Conservation (phyloP, 2,888 invertebrate genomes). For the Brachynemurus nebulosus region DNA sequence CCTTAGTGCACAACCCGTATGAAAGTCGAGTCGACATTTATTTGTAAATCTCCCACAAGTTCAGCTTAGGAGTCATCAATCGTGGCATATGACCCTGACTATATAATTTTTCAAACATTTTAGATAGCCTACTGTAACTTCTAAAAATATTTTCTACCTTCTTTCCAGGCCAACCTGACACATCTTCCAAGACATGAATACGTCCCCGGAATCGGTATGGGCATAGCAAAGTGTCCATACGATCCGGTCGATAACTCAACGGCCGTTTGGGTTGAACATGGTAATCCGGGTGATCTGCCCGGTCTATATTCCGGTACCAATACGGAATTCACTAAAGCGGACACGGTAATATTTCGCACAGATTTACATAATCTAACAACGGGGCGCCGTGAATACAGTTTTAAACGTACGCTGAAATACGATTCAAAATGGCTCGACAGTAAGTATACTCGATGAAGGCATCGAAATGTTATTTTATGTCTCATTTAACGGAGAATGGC, state of each 20-base stretch:
- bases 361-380: constrained; percentile 47
- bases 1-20: too few relatives aligned
- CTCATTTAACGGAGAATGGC: too few relatives aligned
- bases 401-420: constrained; percentile 52
- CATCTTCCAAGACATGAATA: constrained; percentile 43
- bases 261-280: constrained; percentile 53
- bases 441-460: constrained; percentile 33
- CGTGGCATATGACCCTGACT: too few relatives aligned
- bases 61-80: too few relatives aligned
- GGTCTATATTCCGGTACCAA: constrained; percentile 59
- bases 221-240: constrained; percentile 57
- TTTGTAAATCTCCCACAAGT: too few relatives aligned
- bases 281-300: constrained; percentile 49
- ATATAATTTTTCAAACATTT: constrained; percentile 3
- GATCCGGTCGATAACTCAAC: constrained; percentile 63
- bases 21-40: too few relatives aligned
- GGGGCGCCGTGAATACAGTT: constrained; percentile 44
- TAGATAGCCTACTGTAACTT: background rate
- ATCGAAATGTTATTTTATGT: too few relatives aligned
- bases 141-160: background rate
- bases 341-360: constrained; percentile 57
- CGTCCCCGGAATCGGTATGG: constrained; percentile 49
- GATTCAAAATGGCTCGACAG: constrained; percentile 63
- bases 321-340: constrained; percentile 56
- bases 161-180: constrained; percentile 37